Evolutionary conservation across 2,888 invertebrate genomes (phyloP), one percentile per base, ranked within the genome.

Genomic region (Leucophora obtusa): DNA sequence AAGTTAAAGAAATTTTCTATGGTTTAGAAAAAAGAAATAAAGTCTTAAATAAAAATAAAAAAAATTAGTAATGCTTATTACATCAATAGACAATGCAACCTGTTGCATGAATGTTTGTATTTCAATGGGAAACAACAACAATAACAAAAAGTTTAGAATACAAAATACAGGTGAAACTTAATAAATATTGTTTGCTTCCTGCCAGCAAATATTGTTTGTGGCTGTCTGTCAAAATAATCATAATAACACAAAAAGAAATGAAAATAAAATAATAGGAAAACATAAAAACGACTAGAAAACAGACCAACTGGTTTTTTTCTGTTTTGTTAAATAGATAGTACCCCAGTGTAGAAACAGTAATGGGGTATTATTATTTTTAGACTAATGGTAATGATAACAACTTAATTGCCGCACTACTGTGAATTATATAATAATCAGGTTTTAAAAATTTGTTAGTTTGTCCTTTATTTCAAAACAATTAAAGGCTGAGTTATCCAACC

Each of bases 111-210:
- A 65, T 47, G n/a, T 47, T 47, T 47, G 6, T n/a, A n/a, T 47
- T 47, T 47, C 15, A n/a, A 38, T 10, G 17, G n/a, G 5, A 7
- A 28, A 53, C 14, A 43, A 15, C 33, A 54, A 66, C 28, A 77
- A 62, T 62, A 38, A 10, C 7, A 54, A 54, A 51, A 28, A 18
- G n/a, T 17, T 43, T 59, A 33, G 5, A 60, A 60, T n/a, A 54
- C 14, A 56, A 56, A 62, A 70, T 70, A 35, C 80, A 76, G 76
- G 72, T 76, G 75, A 68, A 80, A 68, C 58, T 62, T 51, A 65
- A 68, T 73, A 71, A 79, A 80, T 71, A 68, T 68, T 72, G 54
- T 69, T 72, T 80, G 69, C 35, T 80, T 80, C 80, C 80, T 80
- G 76, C 63, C 76, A 69, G 43, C 33, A 14, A 58, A 11, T 51